Evolutionary conservation across 2,113 vertebrate species (phyloP).

Genomic region (Lathamus discolor): DNA sequence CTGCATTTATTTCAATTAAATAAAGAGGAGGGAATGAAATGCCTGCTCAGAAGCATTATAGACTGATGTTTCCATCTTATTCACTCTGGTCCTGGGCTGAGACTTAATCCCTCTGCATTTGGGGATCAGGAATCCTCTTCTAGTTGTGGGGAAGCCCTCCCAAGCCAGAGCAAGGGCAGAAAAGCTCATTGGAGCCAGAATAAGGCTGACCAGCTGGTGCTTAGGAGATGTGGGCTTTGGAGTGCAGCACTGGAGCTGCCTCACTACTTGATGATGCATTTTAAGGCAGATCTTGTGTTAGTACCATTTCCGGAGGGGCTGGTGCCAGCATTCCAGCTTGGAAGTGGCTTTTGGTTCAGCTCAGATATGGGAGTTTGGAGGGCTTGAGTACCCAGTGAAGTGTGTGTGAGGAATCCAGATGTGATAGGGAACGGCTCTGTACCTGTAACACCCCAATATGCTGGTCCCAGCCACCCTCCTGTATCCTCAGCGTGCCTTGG

Average conservation of each 20-base stretch:
- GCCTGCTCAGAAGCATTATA: neutral
- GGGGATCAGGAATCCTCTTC: neutral
- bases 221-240: too few relatives aligned
- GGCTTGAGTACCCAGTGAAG: neutral
- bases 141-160: neutral
- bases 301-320: neutral
- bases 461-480: neutral
- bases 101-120: neutral
- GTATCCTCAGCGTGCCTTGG: rapidly evolving
- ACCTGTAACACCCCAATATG: rapidly evolving
- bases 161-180: neutral
- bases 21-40: neutral
- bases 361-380: neutral
- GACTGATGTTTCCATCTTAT: neutral
- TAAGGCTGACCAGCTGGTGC: rapidly evolving
- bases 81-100: neutral
- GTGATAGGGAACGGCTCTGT: neutral
- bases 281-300: rapidly evolving
- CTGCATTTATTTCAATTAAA: constrained; percentile 40
- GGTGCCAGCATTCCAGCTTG: neutral
- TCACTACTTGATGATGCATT: rapidly evolving
- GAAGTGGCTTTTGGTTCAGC: neutral
- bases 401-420: neutral
- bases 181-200: neutral
- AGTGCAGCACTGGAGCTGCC: neutral